A percentile compares a stretch with the other conserved stretches of the same genome.
phyloP scores from a whole-genome alignment of 2,113 vertebrate genomes.

The Neodon shergylaensis region DNA sequence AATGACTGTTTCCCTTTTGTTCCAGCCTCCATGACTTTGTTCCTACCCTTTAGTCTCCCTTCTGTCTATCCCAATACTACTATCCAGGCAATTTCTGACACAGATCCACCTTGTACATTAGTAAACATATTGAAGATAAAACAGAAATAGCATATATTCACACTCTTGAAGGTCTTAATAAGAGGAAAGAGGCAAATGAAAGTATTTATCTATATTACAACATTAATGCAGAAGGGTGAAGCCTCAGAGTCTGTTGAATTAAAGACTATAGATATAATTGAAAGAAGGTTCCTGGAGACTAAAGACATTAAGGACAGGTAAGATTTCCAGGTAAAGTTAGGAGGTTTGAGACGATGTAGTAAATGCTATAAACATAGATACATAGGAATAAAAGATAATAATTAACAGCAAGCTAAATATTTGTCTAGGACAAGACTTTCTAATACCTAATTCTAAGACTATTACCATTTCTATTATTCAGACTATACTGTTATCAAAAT shows the following conservation, averaged over 20 bases:
- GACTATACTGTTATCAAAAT: neutral
- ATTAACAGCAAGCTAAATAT: constrained; percentile 10
- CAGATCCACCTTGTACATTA: neutral
- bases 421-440: neutral
- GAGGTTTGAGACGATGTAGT: neutral
- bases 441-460: constrained; percentile 7
- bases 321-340: constrained; percentile 8
- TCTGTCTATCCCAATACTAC: neutral
- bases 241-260: neutral
- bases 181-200: neutral
- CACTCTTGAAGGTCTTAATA: neutral
- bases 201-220: neutral
- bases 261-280: neutral
- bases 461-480: neutral
- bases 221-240: neutral
- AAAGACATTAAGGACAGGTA: neutral
- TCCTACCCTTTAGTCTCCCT: neutral
- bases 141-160: neutral
- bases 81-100: neutral
- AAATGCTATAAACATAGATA: constrained; percentile 7
- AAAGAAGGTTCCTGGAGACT: neutral
- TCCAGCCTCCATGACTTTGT: neutral
- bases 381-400: neutral
- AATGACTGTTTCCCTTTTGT: neutral
- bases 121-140: neutral